These are phyloP conservation scores for Junonia oenone DNA, from an alignment of 2,888 invertebrate genomes.

Conservation along the genomic window DNA sequence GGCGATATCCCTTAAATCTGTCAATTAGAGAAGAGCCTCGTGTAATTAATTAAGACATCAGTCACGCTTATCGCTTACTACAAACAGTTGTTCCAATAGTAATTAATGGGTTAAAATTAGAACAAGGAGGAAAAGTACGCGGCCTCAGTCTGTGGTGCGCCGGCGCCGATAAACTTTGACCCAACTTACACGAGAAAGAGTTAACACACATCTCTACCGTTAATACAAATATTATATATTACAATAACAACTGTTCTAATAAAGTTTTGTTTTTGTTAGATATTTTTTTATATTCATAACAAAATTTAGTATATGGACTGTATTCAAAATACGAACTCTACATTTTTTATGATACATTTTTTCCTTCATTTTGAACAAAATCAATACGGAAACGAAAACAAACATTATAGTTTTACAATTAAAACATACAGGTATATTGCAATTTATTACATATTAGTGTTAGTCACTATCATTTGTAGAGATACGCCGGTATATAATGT, in stretches of 20 bases:
- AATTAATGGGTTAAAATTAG: slow-evolving; percentile 54
- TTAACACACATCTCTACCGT: neutral
- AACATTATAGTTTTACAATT: too few relatives aligned
- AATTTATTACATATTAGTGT: neutral
- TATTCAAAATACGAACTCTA: too few relatives aligned
- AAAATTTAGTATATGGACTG: too few relatives aligned
- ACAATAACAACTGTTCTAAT: too few relatives aligned
- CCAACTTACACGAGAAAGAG: slow-evolving; percentile 31
- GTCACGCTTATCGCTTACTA: slow-evolving; percentile 16
- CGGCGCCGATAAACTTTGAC: slow-evolving; percentile 55
- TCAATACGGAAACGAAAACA: too few relatives aligned
- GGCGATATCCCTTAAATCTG: neutral
- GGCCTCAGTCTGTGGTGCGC: slow-evolving; percentile 35
- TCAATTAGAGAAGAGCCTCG: slow-evolving; percentile 9
- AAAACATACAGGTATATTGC: neutral
- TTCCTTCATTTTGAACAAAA: neutral
- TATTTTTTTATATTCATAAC: too few relatives aligned
- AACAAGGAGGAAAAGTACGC: slow-evolving; percentile 67
- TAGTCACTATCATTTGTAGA: neutral
- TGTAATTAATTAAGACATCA: slow-evolving; percentile 4
- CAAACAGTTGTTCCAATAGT: slow-evolving; percentile 36
- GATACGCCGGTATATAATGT: neutral
- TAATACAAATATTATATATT: neutral
- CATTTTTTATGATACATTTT: too few relatives aligned
- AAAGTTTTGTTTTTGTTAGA: too few relatives aligned